Conservation (phyloP, 2,888 invertebrate genomes). For the Himalopsyche anomala region DNA sequence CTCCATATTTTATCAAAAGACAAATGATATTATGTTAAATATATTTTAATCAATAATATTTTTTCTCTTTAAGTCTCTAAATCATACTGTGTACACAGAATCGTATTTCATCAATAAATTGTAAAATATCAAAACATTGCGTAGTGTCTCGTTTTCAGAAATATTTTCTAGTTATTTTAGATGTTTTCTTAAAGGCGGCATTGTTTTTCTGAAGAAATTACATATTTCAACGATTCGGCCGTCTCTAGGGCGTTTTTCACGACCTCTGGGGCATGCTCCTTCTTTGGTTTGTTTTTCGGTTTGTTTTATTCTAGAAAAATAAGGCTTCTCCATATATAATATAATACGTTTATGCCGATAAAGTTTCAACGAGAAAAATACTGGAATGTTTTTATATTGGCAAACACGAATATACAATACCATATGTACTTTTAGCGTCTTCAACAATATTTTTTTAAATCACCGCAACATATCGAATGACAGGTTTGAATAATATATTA, state of each 20-base stretch:
- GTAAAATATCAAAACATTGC: background rate
- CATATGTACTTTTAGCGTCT: no score
- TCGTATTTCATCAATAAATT: background rate
- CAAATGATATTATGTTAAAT: no score
- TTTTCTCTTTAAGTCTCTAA: no score
- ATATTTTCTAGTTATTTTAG: conserved; percentile 1
- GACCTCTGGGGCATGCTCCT: conserved; percentile 32
- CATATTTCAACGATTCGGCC: conserved; percentile 33
- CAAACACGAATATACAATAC: background rate
- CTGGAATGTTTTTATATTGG: background rate
- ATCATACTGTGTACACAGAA: no score
- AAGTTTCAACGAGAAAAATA: conserved; percentile 29
- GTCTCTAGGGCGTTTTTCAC: conserved; percentile 33
- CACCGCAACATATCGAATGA: no score
- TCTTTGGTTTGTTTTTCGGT: conserved; percentile 37
- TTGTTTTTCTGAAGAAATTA: conserved; percentile 37
- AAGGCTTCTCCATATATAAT: conserved; percentile 7
- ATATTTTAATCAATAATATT: no score
- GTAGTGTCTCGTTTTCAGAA: background rate
- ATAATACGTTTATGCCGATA: conserved; percentile 27
- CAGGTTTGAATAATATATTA: no score
- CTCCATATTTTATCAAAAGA: no score
- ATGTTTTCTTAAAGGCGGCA: conserved; percentile 31
- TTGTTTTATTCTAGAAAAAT: conserved; percentile 12
- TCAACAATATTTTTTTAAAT: no score